Evolutionary conservation across 2,888 invertebrate species (phyloP), one percentile per base, ranked within the genome.

Genomic region (Drosophila prostipennis): DNA sequence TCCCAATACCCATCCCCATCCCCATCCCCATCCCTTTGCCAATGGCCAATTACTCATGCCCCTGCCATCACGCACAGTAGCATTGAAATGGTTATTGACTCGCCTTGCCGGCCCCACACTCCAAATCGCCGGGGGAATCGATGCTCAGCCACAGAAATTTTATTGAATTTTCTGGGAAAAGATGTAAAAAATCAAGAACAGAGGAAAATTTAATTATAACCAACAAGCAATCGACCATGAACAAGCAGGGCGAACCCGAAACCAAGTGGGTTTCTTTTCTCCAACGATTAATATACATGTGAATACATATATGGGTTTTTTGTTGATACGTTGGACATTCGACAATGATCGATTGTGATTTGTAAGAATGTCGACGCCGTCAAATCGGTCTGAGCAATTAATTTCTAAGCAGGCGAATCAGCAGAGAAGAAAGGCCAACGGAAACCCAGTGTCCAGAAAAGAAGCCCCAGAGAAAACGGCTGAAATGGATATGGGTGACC

Each of bases 291-390:
- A 74, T 74, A 67, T 70, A 55, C 68, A 5, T 26, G 26, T 26
- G 26, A 19, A 19, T 19, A 19, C 19, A 19, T 34, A 48, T 61
- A 53, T 40, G 14, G 39, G 45, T 54, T 59, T 49, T 52, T 39
- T 52, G 36, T 60, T 46, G 23, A 26, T 23, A 23, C 42, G 36
- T 29, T 53, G 48, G 48, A 16, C 48, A 53, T 53, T 71, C 74
- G 87, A 87, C 87, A 89, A 85, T 88, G 87, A 88, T 88, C 88
- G 87, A 88, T 88, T 85, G 86, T 88, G 77, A 81, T 76, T 87
- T 74, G 69, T 56, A 63, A 70, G 76, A 87, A 85, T 79, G 73
- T 74, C 58, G 60, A 52, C 60, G 58, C 49, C 59, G 49, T 68
- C 68, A 34, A 73, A 45, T 64, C 69, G 60, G 54, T 68, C 49